Percentiles rank a stretch among this genome's conserved stretches.
Conservation (phyloP, 2,888 invertebrate species). For the Lithosia quadra region DNA sequence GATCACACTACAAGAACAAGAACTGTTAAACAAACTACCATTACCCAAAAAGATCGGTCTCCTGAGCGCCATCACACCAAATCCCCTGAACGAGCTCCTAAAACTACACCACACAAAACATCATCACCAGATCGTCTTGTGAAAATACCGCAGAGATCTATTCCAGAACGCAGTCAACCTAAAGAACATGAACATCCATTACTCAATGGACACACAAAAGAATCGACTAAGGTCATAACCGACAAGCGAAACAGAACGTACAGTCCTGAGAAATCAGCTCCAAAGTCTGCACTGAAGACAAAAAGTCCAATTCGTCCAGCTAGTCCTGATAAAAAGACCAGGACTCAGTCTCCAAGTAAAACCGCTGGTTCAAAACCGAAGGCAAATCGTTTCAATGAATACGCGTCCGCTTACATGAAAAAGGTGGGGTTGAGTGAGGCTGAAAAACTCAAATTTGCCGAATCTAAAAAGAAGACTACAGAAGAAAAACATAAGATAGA, state of each 20-base stretch:
- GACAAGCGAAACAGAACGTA: conserved; percentile 60
- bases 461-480: conserved; percentile 61
- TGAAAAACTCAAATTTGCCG: conserved; percentile 67
- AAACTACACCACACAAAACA: conserved; percentile 55
- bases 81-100: conserved; percentile 61
- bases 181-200: conserved; percentile 54
- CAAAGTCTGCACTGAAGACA: conserved; percentile 55
- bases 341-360: conserved; percentile 75
- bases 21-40: conserved; percentile 58
- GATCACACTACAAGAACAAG: conserved; percentile 59
- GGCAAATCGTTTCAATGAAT: conserved; percentile 78
- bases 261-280: conserved; percentile 69
- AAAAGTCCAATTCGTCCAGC: conserved; percentile 69
- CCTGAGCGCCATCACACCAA: conserved; percentile 60
- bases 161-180: conserved; percentile 50
- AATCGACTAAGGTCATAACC: conserved; percentile 50
- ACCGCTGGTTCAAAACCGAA: conserved; percentile 67
- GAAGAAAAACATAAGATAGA: conserved; percentile 53
- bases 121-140: conserved; percentile 64
- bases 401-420: conserved; percentile 83
- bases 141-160: conserved; percentile 52
- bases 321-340: conserved; percentile 77
- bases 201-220: conserved; percentile 68
- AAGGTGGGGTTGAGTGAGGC: conserved; percentile 77
- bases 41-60: conserved; percentile 53